Evolutionary conservation across 1,140 invertebrate genomes (phyloP), one percentile per base, ranked within the genome.

Genomic region (Diabrotica undecimpunctata): DNA sequence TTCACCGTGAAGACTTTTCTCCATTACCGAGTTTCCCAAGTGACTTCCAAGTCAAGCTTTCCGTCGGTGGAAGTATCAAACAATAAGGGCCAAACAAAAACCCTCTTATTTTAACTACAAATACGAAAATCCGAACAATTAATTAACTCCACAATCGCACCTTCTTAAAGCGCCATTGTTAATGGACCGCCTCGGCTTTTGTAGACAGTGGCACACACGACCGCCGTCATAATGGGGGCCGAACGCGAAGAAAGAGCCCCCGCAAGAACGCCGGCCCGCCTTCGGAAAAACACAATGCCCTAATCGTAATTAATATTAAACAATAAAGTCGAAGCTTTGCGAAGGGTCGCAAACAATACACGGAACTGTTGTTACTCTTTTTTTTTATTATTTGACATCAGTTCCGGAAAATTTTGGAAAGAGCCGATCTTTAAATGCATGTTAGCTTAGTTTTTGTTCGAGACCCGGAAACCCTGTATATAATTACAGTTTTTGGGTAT

Each of bases 51-150:
- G n/a, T 46, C n/a, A 8, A 46, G n/a, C 41, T 10, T 46, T 10
- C 39, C 7, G 39, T 46, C 11, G 7, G 11, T 46, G 8, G 8
- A 46, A 46, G 41, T 46, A 46, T 46, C 41, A 46, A 46, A 46
- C n/a, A 46, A 46, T 46, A n/a, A 46, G n/a, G 41, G 41, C 41
- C 25, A 46, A 46, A 46, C 41, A 46, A 46, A 46, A 46, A 46
- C 41, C 8, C 41, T n/a, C 41, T 46, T n/a, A n/a, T 46, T 46
- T 46, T n/a, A 46, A 46, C 41, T 10, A 46, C 41, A 46, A 46
- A 46, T 46, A 46, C 41, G 41, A 46, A 46, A 46, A 46, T 46
- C 41, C 41, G 41, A 46, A 46, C 41, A 46, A 46, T 46, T 46
- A 46, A 46, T 46, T 46, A 46, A 46, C 41, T n/a, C 41, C 41